Base-by-base conservation (phyloP, 2,797 vertebrate genomes). In the Hypotaenidia philippensis region DNA sequence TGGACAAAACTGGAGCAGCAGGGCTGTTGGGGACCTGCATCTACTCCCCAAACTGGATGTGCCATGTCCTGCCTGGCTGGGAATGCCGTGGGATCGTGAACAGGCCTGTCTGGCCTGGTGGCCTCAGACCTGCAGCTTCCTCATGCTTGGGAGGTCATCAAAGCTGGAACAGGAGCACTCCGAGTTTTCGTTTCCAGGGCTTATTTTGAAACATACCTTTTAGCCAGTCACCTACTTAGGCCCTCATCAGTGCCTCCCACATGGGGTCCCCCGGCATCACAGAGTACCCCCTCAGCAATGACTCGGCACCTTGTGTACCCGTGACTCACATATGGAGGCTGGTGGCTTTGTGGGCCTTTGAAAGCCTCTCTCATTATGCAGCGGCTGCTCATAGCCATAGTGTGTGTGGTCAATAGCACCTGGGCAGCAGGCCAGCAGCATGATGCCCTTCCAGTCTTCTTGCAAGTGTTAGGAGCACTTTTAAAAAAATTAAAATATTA, bases 61-160 rank as follows among this genome's bases (percentile, higher is more conserved):
- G 31, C 49, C 1, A 0, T 1, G 14, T 13, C 44, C 50, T 3
- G 10, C 78, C n/a, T 0, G n/a, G 17, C 61, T 1, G 0, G 5
- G 5, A 74, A 12, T 26, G 25, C 63, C 49, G 25, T 0, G 25
- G 32, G 3, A 3, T 4, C 2, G 18, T 19, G 21, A 40, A 36
- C 5, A 11, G 22, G 26, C 45, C 41, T 5, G 22, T 34, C 25
- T 0, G 0, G 5, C 3, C 79, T 16, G 49, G 13, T 2, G 11
- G n/a, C 27, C 52, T 77, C 80, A 14, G 6, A 34, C 50, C 45
- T 13, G 20, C 8, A 38, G 9, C n/a, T 41, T 60, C 50, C 10
- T 5, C 53, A 7, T 1, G 1, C 18, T 65, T 1, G 0, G 19
- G 20, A 89, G 68, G 47, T 32, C 0, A 2, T 11, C 16, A 38